phyloP scores from a whole-genome alignment of 2,888 invertebrate species.

The Aleiodes testaceus region DNA sequence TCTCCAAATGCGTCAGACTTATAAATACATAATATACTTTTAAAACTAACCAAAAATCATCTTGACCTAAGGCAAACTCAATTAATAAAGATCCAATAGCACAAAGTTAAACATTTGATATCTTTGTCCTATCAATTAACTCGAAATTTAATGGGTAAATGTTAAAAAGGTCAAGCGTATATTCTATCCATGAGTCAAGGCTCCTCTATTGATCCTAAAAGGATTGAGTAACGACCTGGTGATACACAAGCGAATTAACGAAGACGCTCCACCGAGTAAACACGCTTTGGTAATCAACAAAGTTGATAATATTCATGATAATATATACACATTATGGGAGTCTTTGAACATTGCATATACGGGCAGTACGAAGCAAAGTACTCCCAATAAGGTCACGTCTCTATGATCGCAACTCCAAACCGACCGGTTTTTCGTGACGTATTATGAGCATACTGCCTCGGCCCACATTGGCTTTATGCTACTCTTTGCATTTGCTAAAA shows the following conservation, averaged over 20 bases:
- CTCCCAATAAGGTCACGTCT: conserved; percentile 61
- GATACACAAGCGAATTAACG: conserved; percentile 10
- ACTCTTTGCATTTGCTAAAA: background rate
- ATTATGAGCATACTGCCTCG: conserved; percentile 51
- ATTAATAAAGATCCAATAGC: background rate
- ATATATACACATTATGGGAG: conserved; percentile 9
- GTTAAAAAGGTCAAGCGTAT: conserved; percentile 19
- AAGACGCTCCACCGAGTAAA: conserved; percentile 19
- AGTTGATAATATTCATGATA: conserved; percentile 30
- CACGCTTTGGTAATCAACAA: conserved; percentile 12
- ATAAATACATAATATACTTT: conserved; percentile 59
- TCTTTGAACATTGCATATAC: conserved; percentile 32
- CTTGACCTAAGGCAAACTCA: conserved; percentile 54
- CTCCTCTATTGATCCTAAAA: conserved; percentile 15
- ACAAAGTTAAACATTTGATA: too few species aligned
- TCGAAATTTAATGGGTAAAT: conserved; percentile 38
- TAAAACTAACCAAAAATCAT: conserved; percentile 47
- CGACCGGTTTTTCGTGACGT: conserved; percentile 44
- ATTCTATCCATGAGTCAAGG: conserved; percentile 38
- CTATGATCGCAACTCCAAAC: conserved; percentile 41
- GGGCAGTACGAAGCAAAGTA: conserved; percentile 39
- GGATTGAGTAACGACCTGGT: conserved; percentile 7
- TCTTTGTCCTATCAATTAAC: conserved; percentile 33
- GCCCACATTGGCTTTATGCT: conserved; percentile 56
- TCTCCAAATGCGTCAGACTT: conserved; percentile 53